Conservation (phyloP, 2,888 invertebrate species). For the Noctua janthina region DNA sequence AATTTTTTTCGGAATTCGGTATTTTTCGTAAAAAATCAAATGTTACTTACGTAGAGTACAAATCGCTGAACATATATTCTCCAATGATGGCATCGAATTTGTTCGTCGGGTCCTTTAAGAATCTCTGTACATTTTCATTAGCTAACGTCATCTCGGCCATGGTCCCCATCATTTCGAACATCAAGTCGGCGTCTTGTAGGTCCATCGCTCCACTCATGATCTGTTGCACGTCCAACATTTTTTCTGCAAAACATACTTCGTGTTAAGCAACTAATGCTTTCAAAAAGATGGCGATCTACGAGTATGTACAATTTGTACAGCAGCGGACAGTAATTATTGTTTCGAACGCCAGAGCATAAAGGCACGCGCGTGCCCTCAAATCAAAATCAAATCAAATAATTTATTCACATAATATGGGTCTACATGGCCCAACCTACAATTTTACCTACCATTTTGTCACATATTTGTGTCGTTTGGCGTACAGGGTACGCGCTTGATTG, state of each 20-base stretch:
- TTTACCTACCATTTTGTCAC: too few relatives aligned
- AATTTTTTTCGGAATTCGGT: too few relatives aligned
- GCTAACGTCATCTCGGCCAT: constrained; percentile 59
- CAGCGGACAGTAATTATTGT: neutral
- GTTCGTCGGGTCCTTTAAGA: constrained; percentile 71
- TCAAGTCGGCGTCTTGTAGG: constrained; percentile 28
- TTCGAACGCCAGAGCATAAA: too few relatives aligned
- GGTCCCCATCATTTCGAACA: constrained; percentile 53
- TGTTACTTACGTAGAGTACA: constrained; percentile 73
- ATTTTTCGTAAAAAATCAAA: neutral
- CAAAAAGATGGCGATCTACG: neutral
- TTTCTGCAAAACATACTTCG: constrained; percentile 41
- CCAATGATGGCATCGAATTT: constrained; percentile 77
- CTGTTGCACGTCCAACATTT: constrained; percentile 62
- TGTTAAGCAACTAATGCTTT: neutral
- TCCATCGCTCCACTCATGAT: constrained; percentile 66
- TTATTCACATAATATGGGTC: too few relatives aligned
- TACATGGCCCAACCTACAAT: too few relatives aligned
- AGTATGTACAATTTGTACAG: neutral
- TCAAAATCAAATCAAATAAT: too few relatives aligned
- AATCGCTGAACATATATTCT: constrained; percentile 78
- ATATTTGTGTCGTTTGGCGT: too few relatives aligned
- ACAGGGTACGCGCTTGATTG: too few relatives aligned
- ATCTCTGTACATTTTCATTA: constrained; percentile 67
- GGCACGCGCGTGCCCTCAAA: too few relatives aligned